Evolutionary conservation across 2,888 invertebrate genomes (phyloP), one percentile per base, ranked within the genome.

Genomic region (Candidula unifasciata): DNA sequence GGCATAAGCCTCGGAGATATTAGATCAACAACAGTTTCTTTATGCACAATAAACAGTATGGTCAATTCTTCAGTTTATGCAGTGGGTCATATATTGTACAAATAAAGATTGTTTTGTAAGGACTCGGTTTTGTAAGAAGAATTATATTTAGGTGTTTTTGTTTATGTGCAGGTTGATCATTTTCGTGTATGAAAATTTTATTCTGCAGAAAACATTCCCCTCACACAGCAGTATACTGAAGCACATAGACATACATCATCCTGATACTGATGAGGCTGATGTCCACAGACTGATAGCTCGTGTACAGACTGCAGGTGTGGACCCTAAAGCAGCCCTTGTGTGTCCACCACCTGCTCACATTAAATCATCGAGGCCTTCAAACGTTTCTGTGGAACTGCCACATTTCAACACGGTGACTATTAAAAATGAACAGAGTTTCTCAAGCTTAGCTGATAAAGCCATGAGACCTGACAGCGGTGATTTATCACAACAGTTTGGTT

Each of bases 281-380:
- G 8, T 24, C 27, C 44, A 76, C 5, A 74, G 33, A 33, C 44
- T 69, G 8, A 69, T 60, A n/a, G 30, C n/a, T 35, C 52, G 30
- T 35, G 35, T 78, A 13, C 71, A 85, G 57, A 78, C 37, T 52
- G n/a, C 37, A 60, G 8, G 64, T 24, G 16, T 3, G n/a, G 64
- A 64, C 24, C 30, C 18, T 2, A 54, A 52, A 21, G 1, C 30
- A 5, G 24, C 21, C 0, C 35, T 74, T n/a, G 21, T 35, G 6
- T 66, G 68, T 30, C 85, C 85, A 60, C 85, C 85, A 18, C 81
- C 77, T 33, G 85, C 85, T 13, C 85, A 85, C 33, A 57, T 77
- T 18, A 80, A 74, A 68, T 27, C 71, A 69, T 35, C 79, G 33
- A 8, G 52, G 0, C 13, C 73, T 24, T 16, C 77, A 18, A 27